Percentiles rank a stretch among this genome's conserved stretches.
Evolutionary conservation across 1,140 invertebrate genomes (phyloP).

Genomic region (Onthophagus taurus): DNA sequence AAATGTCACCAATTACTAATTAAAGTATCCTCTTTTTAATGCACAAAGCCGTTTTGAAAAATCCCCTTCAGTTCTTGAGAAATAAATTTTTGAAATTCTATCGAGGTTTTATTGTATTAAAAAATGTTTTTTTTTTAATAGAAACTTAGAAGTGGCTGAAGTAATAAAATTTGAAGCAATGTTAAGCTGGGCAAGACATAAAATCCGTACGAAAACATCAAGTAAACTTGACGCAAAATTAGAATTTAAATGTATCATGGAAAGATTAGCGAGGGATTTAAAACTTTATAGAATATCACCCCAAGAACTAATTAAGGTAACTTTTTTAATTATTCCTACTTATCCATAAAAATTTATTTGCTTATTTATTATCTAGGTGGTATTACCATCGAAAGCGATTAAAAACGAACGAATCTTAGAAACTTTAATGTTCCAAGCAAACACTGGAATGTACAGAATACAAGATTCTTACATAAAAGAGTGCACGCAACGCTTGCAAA

Average conservation of each 20-base stretch:
- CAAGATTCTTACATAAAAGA: conserved; percentile 80
- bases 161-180: conserved; percentile 91
- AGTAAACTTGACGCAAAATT: conserved; percentile 73
- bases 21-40: no score
- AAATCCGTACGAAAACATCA: conserved; percentile 65
- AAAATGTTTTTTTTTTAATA: conserved; percentile 15
- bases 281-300: conserved; percentile 87
- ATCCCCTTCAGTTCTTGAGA: no score
- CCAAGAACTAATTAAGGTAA: conserved; percentile 78
- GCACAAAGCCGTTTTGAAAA: no score
- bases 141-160: conserved; percentile 75
- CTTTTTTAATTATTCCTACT: neutral
- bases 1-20: no score
- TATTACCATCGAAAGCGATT: conserved; percentile 85
- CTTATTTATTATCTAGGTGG: conserved; percentile 55
- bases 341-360: no score
- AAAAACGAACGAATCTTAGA: conserved; percentile 87
- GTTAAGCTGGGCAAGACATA: conserved; percentile 78
- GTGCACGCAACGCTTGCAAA: conserved; percentile 74
- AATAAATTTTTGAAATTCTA: no score
- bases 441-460: conserved; percentile 85
- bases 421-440: conserved; percentile 87
- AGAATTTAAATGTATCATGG: conserved; percentile 88
- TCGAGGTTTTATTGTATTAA: neutral
- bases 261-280: conserved; percentile 75